Base-by-base conservation (phyloP, 2,888 invertebrate species). In the Acrocyrtus sp. region DNA sequence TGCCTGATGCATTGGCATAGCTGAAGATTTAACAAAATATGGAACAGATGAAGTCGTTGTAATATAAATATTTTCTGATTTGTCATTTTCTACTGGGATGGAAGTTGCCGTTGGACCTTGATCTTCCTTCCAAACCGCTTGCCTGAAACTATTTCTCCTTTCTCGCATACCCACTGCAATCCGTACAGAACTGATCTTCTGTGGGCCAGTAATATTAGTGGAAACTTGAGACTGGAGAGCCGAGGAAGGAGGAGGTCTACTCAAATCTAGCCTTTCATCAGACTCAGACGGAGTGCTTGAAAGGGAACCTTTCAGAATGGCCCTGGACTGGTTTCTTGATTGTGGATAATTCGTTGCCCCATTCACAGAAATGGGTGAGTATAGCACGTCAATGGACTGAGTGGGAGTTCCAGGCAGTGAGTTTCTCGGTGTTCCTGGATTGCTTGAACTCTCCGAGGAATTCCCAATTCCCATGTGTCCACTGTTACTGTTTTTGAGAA, bases 121-220 rank as follows among this genome's bases (percentile, higher is more conserved):
- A n/a, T 75, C 78, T 54, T 81, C 80, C 72, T 82, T 83, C 73
- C 81, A 81, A 24, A 83, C 82, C 5, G 83, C 83, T 74, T 83
- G 82, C 1, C 83, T 76, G 68, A 83, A 83, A 78, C 83, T 83
- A 63, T 83, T 83, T 50, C 83, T 76, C 60, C 83, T 75, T 73
- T 83, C 83, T 4, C 83, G 80, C 5, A 82, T 75, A 0, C 82
- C 83, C 10, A 82, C 74, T 5, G 81, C 80, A 27, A 77, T 80
- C 43, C 80, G 76, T 29, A 81, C 75, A 1, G 81, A 73, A 54
- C 78, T 81, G 5, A 81, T 77, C 66, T 80, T 82, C 24, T 78
- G 78, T 0, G 72, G 73, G n/a, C 65, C 69, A 3, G 70, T 66
- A 26, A 68, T 69, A 34, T 56, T 67, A 15, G 63, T 56, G 6